Evolutionary conservation across 1,140 invertebrate genomes (phyloP).

Genomic region (Rhyzopertha dominica): DNA sequence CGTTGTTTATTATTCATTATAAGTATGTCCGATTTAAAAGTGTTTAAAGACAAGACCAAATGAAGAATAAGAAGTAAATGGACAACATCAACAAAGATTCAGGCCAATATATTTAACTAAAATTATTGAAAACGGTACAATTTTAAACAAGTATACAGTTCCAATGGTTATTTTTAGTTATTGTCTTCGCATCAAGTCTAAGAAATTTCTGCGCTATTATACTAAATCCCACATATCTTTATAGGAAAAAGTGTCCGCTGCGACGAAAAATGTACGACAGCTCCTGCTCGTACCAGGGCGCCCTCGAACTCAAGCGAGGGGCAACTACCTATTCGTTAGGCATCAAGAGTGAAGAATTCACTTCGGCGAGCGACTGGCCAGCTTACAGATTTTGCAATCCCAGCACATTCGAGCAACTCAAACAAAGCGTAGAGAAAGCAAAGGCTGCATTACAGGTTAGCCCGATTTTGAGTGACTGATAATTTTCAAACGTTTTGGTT

Average conservation of each 20-base stretch:
- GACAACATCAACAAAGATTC: no score
- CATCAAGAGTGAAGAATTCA: slow-evolving; percentile 58
- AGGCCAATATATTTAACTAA: no score
- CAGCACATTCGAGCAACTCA: slow-evolving; percentile 80
- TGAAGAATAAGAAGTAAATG: no score
- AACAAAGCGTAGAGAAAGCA: slow-evolving; percentile 82
- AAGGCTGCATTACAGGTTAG: slow-evolving; percentile 69
- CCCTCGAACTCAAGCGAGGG: slow-evolving; percentile 74
- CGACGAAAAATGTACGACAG: slow-evolving; percentile 74
- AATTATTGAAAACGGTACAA: no score
- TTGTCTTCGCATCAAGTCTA: no score
- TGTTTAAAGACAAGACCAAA: no score
- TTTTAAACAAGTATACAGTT: no score
- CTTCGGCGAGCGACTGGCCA: slow-evolving; percentile 59
- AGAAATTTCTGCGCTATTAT: no score
- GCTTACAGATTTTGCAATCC: slow-evolving; percentile 68
- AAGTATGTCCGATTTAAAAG: no score
- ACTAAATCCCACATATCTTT: no score
- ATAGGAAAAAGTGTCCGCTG: slow-evolving; percentile 41
- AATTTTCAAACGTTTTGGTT: slow-evolving; percentile 8
- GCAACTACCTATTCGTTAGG: slow-evolving; percentile 43
- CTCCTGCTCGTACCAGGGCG: slow-evolving; percentile 79
- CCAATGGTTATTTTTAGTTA: no score
- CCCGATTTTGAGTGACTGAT: slow-evolving; percentile 1
- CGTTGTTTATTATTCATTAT: no score